Conservation (phyloP, 1,140 invertebrate species). For the Diuraphis noxia region DNA sequence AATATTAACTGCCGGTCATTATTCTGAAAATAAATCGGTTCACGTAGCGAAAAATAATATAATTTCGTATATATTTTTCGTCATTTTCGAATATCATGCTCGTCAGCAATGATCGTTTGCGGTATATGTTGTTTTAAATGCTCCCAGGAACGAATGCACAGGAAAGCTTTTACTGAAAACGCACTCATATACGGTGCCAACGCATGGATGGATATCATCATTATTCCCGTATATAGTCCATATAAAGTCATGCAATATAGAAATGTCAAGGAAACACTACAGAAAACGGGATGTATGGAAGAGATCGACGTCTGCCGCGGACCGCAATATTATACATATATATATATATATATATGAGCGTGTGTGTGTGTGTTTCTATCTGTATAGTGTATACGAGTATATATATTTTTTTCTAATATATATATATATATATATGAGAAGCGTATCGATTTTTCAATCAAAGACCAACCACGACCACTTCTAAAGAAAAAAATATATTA, state of each 20-base stretch:
- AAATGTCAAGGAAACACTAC: not conserved
- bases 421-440: not conserved
- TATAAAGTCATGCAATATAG: not conserved
- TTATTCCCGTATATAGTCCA: not conserved
- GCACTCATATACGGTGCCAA: not conserved
- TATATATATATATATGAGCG: not conserved
- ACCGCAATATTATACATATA: not conserved
- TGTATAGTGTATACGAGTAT: not conserved
- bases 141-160: not conserved
- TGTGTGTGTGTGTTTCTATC: not conserved
- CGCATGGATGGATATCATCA: not conserved
- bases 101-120: not conserved
- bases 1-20: not conserved
- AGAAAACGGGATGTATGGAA: not conserved
- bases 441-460: constrained; percentile 29
- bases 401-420: no score
- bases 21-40: not conserved
- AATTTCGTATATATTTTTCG: not conserved
- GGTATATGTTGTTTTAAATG: not conserved
- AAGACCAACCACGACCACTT: not conserved
- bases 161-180: not conserved
- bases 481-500: not conserved
- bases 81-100: not conserved
- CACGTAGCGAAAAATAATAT: not conserved
- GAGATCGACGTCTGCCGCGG: not conserved